Percentiles rank a stretch among this genome's conserved stretches.
Conservation (phyloP, 1,140 invertebrate genomes). For the Temnothorax longispinosus region DNA sequence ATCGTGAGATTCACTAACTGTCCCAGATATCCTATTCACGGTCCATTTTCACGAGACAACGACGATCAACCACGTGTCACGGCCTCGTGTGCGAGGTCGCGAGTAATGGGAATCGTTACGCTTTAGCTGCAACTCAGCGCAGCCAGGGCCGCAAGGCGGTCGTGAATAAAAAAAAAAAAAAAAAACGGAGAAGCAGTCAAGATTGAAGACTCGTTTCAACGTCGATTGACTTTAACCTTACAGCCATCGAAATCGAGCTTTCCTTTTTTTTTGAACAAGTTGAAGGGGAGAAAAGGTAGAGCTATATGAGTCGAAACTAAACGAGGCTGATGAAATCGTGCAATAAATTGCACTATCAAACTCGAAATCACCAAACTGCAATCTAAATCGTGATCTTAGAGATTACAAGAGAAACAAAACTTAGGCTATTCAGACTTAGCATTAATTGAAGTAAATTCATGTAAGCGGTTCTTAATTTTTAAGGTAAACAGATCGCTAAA, state of each 20-base stretch:
- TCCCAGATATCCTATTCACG: conserved; percentile 65
- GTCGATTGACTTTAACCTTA: conserved; percentile 2
- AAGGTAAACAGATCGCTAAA: too few relatives aligned
- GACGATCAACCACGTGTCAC: conserved; percentile 45
- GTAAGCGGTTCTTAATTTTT: neutral
- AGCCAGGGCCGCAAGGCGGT: conserved; percentile 19
- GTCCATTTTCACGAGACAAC: conserved; percentile 68
- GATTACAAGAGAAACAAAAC: neutral
- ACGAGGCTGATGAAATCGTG: neutral
- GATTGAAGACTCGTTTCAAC: conserved; percentile 20
- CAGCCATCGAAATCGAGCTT: neutral
- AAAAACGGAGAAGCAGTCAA: neutral
- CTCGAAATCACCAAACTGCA: neutral
- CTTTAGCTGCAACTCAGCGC: conserved; percentile 40
- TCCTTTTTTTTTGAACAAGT: neutral
- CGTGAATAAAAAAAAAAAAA: neutral
- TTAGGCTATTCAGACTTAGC: neutral
- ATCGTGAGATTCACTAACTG: conserved; percentile 55
- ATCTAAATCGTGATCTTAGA: neutral
- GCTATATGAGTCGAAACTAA: neutral
- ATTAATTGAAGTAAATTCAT: neutral
- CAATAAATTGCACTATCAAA: conserved; percentile 25
- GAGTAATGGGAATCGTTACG: conserved; percentile 62
- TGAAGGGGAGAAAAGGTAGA: neutral
- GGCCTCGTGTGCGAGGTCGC: conserved; percentile 34